Percentiles rank a stretch among this genome's conserved stretches.
Conservation (phyloP, 2,113 vertebrate genomes). For the Chlamydotis undulata region DNA sequence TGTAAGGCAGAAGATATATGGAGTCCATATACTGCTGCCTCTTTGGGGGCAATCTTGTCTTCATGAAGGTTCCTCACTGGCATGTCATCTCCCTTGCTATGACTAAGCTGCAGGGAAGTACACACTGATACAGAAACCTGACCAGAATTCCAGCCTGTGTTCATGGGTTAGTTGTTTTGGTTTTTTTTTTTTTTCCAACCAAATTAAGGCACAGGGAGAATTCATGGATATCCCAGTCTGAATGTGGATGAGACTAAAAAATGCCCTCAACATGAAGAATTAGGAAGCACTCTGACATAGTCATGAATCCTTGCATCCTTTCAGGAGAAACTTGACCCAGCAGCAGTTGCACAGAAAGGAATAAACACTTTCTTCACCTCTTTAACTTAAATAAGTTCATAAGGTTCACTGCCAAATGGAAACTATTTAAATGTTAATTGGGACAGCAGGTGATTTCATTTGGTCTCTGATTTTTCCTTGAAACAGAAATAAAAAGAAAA, state of each 20-base stretch:
- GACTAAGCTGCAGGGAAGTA: not conserved
- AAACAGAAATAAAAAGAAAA: not conserved
- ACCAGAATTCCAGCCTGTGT: not conserved
- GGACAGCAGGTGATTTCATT: slow-evolving; percentile 23
- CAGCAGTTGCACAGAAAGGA: not conserved
- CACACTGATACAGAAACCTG: not conserved
- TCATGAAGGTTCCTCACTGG: not conserved
- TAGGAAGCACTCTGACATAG: not conserved
- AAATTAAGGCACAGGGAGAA: not conserved
- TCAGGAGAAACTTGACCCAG: not conserved
- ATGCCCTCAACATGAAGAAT: not conserved
- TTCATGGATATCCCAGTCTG: not conserved
- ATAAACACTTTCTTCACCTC: not conserved
- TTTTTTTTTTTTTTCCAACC: not conserved
- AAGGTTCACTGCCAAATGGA: not conserved
- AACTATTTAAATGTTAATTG: slow-evolving; percentile 30
- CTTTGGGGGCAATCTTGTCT: not conserved
- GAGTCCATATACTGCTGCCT: not conserved
- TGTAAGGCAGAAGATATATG: not conserved
- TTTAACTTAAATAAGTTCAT: not conserved
- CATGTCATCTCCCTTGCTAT: not conserved
- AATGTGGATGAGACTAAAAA: not conserved
- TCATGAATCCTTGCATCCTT: not conserved
- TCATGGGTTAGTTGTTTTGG: not conserved
- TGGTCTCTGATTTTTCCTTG: not conserved